Conservation (phyloP, 2,888 invertebrate species). For the Xylophagus ater region DNA sequence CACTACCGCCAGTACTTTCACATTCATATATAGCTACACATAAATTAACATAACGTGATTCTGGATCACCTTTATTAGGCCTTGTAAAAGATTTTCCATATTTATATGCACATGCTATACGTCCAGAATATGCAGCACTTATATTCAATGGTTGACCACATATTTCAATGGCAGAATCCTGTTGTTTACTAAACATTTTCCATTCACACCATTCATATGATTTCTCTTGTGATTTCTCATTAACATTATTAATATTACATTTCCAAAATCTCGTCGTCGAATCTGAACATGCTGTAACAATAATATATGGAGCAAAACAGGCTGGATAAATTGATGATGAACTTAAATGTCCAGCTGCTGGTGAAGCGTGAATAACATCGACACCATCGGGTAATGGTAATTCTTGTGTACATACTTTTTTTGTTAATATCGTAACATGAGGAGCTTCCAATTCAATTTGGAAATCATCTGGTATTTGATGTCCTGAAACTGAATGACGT, state of each 20-base stretch:
- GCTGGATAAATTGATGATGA: constrained; percentile 98
- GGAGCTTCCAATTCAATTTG: constrained; percentile 36
- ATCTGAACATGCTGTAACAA: constrained; percentile 92
- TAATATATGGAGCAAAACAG: constrained; percentile 94
- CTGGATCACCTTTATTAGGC: constrained; percentile 60
- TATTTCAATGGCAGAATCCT: constrained; percentile 56
- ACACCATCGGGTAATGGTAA: constrained; percentile 81
- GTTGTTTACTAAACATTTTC: constrained; percentile 72
- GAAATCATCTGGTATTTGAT: constrained; percentile 23
- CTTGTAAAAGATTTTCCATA: constrained; percentile 82
- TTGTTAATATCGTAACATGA: constrained; percentile 76
- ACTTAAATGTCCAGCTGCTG: constrained; percentile 93
- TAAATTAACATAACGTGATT: constrained; percentile 76
- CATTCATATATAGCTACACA: constrained; percentile 98
- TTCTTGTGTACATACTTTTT: constrained; percentile 84
- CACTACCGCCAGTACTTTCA: constrained; percentile 92
- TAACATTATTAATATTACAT: constrained; percentile 42
- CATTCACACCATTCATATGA: constrained; percentile 73
- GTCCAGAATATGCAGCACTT: constrained; percentile 93
- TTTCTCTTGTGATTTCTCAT: constrained; percentile 16
- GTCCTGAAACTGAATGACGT: constrained; percentile 17
- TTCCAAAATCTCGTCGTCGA: constrained; percentile 81
- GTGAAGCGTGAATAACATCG: constrained; percentile 84
- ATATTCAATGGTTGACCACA: constrained; percentile 82
- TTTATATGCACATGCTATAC: constrained; percentile 95